Evolutionary conservation across 2,888 invertebrate species (phyloP).

Genomic region (Cataglyphis cursor): DNA sequence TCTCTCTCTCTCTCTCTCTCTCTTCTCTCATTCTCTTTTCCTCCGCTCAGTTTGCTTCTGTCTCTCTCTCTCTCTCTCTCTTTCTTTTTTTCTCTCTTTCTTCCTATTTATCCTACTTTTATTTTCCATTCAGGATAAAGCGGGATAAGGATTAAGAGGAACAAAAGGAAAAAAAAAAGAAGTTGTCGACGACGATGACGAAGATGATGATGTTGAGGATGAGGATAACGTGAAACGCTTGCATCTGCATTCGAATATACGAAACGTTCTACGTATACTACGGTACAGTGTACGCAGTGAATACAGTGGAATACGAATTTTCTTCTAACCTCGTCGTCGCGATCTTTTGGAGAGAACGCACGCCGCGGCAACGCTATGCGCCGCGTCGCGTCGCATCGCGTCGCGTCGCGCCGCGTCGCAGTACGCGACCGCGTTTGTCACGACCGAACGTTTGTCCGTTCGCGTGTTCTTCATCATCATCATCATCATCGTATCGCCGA

Average conservation of each 20-base stretch:
- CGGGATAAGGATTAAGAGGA: constrained; percentile 59
- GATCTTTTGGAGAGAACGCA: constrained; percentile 14
- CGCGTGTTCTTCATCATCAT: constrained; percentile 28
- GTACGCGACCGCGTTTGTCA: constrained; percentile 58
- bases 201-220: constrained; percentile 5
- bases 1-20: constrained; percentile 31
- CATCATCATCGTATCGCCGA: constrained; percentile 39
- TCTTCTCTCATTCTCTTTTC: constrained; percentile 50
- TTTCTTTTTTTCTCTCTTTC: constrained; percentile 26
- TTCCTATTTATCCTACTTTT: constrained; percentile 67
- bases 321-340: constrained; percentile 43
- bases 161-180: constrained; percentile 47
- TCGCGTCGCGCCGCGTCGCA: constrained; percentile 44
- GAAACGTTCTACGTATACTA: constrained; percentile 61
- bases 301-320: constrained; percentile 61
- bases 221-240: constrained; percentile 55
- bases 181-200: constrained; percentile 39
- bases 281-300: constrained; percentile 65
- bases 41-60: constrained; percentile 5
- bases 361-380: constrained; percentile 45
- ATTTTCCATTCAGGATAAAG: constrained; percentile 68
- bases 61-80: constrained; percentile 17
- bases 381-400: constrained; percentile 27
- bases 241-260: constrained; percentile 70
- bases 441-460: constrained; percentile 48